Conservation (phyloP, 2,113 vertebrate genomes). For the Melanocharis versteri region DNA sequence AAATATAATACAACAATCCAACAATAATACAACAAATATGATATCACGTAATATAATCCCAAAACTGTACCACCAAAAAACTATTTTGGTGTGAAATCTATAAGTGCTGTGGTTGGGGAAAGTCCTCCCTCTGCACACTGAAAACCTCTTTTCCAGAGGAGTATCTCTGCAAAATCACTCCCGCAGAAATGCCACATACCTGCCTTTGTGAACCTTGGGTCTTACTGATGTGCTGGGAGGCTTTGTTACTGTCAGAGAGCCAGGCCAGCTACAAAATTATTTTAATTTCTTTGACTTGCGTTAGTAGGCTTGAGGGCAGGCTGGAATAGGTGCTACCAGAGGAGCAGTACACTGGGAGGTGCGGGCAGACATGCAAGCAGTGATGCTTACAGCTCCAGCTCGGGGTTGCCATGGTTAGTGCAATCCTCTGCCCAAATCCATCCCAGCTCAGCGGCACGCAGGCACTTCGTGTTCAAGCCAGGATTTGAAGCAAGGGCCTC, state of each 20-base stretch:
- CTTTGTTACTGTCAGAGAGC: neutral
- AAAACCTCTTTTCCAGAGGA: neutral
- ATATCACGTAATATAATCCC: neutral
- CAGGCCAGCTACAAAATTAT: neutral
- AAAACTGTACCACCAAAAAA: neutral
- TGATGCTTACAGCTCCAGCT: neutral
- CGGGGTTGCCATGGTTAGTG: neutral
- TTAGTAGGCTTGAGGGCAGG: neutral
- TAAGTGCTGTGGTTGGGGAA: neutral
- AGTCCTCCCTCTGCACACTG: neutral
- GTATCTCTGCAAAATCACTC: neutral
- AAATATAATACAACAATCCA: neutral
- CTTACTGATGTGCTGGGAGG: neutral
- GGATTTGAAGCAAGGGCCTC: neutral
- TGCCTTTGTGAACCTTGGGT: neutral
- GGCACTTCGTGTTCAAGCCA: neutral
- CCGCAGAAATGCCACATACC: neutral
- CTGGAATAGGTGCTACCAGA: neutral
- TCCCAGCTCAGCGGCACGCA: neutral
- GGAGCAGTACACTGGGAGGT: neutral
- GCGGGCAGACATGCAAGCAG: neutral
- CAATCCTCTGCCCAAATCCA: neutral
- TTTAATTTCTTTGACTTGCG: neutral
- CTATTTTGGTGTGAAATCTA: neutral
- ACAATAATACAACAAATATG: neutral